A percentile compares a stretch with the other conserved stretches of the same genome.
Conservation (phyloP, 2,797 vertebrate genomes). For the Channa striata region DNA sequence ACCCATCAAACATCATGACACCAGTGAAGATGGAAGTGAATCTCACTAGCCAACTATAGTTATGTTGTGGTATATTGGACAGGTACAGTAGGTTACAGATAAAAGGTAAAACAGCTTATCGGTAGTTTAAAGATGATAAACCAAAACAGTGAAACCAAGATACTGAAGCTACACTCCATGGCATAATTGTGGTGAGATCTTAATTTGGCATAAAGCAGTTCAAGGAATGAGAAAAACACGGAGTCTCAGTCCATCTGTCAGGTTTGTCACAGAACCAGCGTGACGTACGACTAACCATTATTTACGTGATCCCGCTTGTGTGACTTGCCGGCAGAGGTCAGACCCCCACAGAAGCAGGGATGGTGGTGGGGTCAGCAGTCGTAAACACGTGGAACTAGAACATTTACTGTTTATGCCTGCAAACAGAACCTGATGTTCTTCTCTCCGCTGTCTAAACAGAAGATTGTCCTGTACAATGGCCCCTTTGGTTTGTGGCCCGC, state of each 20-base stretch:
- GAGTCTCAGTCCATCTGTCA: slow-evolving; percentile 14
- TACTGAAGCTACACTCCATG: no score
- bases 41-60: no score
- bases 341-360: neutral
- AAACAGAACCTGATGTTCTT: slow-evolving; percentile 22
- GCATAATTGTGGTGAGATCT: no score
- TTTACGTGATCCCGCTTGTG: slow-evolving; percentile 48
- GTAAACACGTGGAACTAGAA: neutral
- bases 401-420: neutral
- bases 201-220: neutral
- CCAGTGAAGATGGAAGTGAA: no score
- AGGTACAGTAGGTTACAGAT: no score
- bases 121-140: no score
- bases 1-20: no score
- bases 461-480: neutral
- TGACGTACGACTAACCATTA: slow-evolving; percentile 50
- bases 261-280: slow-evolving; percentile 17
- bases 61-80: no score
- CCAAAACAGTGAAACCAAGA: no score
- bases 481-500: slow-evolving; percentile 22
- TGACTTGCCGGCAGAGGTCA: slow-evolving; percentile 61
- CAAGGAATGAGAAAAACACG: neutral
- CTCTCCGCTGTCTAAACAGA: slow-evolving; percentile 23
- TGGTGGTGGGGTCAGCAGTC: slow-evolving; percentile 10
- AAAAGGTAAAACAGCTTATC: no score